Evolutionary conservation across 1,140 invertebrate genomes (phyloP), one percentile per base, ranked within the genome.

Genomic region (Manduca sexta): DNA sequence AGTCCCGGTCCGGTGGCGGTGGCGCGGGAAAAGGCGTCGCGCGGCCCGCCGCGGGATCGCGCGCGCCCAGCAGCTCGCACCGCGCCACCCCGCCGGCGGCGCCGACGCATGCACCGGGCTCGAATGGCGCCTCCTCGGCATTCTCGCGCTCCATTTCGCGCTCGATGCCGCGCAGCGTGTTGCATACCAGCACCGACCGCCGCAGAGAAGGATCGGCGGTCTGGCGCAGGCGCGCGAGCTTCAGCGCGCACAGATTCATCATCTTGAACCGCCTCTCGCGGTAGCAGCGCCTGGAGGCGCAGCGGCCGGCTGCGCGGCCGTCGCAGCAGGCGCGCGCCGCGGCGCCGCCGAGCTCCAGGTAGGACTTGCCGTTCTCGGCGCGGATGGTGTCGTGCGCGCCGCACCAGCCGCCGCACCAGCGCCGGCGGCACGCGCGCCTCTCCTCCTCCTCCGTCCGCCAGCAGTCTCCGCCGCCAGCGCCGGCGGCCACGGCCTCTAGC

Each of bases 161-260:
- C 85, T 98, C 96, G 57, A 98, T 93, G 64, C 93, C 90, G 72
- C 96, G 92, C 41, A 98, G 79, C 6, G 96, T 97, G 78, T 98
- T 98, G 86, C 95, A 97, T 59, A 98, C 97, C 33, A 98, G 91
- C 57, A 98, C 97, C 3, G 95, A 97, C 33, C 95, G 91, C 45
- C 95, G 90, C n/a, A 98, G 87, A 49, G 93, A 94, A 11, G 96
- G 95, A 74, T 98, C 96, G 2, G 93, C 92, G 52, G 93, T 94
- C 79, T 96, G 94, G 14, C 95, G 89, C 64, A 94, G 95, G 64
- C 94, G 89, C 53, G 94, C 94, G 48, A 98, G 86, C 84, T 98
- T 98, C 74, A 93, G 93, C 91, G 97, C 95, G 43, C 95, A 97
- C 35, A 97, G 91, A 72, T 97, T 96, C 63, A 97, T 91, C 58